phyloP scores from a whole-genome alignment of 2,113 vertebrate species.

The Tragulus kanchil region DNA sequence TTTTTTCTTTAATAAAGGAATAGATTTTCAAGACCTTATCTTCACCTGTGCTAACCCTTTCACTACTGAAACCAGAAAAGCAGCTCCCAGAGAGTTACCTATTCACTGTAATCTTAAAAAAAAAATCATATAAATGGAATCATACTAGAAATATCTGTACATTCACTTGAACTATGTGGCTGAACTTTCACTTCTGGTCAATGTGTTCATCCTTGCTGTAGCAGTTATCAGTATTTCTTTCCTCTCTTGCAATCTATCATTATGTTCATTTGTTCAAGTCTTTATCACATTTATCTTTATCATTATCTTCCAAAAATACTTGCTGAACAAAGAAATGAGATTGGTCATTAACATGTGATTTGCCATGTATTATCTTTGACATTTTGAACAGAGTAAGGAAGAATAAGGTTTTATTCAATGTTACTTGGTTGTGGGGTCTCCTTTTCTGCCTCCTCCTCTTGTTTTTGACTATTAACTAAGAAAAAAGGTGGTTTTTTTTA shows the following conservation, averaged over 20 bases:
- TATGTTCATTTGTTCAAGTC: neutral
- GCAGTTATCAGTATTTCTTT: neutral
- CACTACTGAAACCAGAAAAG: neutral
- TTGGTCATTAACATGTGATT: neutral
- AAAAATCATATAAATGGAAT: neutral
- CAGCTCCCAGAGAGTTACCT: neutral
- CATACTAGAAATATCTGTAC: neutral
- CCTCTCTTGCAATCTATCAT: neutral
- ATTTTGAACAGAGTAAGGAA: neutral
- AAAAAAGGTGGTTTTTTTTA: neutral
- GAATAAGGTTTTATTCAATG: neutral
- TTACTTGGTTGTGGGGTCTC: neutral
- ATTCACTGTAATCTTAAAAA: neutral
- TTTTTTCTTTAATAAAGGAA: neutral
- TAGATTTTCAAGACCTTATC: neutral
- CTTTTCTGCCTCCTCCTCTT: neutral
- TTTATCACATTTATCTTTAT: slow-evolving; percentile 12
- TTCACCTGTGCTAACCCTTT: neutral
- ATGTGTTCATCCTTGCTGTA: neutral
- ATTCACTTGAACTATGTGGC: neutral
- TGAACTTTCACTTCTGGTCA: neutral
- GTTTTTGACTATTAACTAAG: neutral
- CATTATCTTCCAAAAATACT: neutral
- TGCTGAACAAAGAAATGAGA: neutral
- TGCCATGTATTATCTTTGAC: neutral